Evolutionary conservation across 1,140 invertebrate species (phyloP), one percentile per base, ranked within the genome.

Genomic region (Antheraea mylitta): DNA sequence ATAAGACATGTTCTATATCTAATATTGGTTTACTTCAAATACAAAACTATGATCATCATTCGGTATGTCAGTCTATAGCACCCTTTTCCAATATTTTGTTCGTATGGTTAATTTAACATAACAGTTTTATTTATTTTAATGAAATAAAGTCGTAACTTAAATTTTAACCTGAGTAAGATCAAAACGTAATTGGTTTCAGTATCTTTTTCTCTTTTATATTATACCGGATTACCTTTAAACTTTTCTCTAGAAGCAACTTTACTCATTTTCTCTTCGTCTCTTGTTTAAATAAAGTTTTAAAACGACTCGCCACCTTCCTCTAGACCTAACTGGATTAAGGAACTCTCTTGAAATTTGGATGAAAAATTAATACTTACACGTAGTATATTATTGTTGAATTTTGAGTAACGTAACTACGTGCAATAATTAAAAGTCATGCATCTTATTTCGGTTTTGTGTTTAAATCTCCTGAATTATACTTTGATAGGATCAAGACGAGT

Each of bases 201-300:
- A 53, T 53, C n/a, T 1, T 22, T 61, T 61, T 30, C 22, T 61
- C 13, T 36, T 19, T 61, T 61, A 61, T 30, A 61, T 61, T 75
- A 74, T 75, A 82, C 83, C 76, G 79, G 79, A 85, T 86, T 85
- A 83, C 80, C 76, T 77, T 78, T 79, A 76, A 83, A 84, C 78
- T 81, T 83, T 87, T 79, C 81, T 86, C 74, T 63, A 75, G 75
- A 76, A 66, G 67, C 71, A 91, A 91, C 89, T 91, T 91, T 91
- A 78, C 80, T 89, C 89, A 87, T 91, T 89, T 88, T 86, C 85
- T 85, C 72, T 73, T 80, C 80, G 80, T 78, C 79, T 81, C 81
- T 83, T 83, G 83, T 83, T 83, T 86, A 83, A 86, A 83, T 80
- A 86, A 88, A 85, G 77, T 87, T 87, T 82, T 63, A 62, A 74